Evolutionary conservation across 2,888 invertebrate genomes (phyloP).

Genomic region (Cryptocephalus primarius): DNA sequence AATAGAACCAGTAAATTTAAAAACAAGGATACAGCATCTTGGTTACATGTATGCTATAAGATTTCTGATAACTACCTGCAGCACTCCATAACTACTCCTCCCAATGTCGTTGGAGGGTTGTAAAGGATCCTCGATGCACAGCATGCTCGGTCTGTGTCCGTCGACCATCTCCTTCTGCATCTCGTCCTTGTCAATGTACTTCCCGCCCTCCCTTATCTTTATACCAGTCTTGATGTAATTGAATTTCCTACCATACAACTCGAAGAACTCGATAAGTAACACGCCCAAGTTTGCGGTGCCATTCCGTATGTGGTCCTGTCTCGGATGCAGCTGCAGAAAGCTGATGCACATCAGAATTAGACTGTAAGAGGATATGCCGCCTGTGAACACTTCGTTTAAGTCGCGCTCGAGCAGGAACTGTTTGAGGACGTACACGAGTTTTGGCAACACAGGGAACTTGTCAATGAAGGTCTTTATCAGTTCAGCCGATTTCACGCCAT

Average conservation of each 20-base stretch:
- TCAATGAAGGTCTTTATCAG: conserved; percentile 86
- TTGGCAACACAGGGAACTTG: conserved; percentile 81
- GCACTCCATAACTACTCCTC: conserved; percentile 88
- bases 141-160: conserved; percentile 83
- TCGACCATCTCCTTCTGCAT: conserved; percentile 88
- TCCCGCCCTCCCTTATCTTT: conserved; percentile 84
- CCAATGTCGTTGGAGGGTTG: conserved; percentile 96
- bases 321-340: conserved; percentile 87
- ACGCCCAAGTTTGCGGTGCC: conserved; percentile 73
- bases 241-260: conserved; percentile 93
- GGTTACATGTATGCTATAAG: no score
- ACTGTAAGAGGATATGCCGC: conserved; percentile 98
- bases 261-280: conserved; percentile 91
- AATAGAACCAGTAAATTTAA: no score
- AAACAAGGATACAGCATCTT: no score
- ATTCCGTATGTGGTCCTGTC: conserved; percentile 55
- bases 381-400: conserved; percentile 98
- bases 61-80: conserved; percentile 45
- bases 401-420: conserved; percentile 96
- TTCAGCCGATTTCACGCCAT: conserved; percentile 93
- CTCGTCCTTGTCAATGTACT: conserved; percentile 90
- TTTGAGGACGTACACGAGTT: conserved; percentile 93
- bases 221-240: conserved; percentile 93
- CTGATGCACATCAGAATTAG: conserved; percentile 97
- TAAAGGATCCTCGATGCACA: conserved; percentile 97